Evolutionary conservation across 2,888 invertebrate species (phyloP).

Genomic region (Deilephila porcellus): DNA sequence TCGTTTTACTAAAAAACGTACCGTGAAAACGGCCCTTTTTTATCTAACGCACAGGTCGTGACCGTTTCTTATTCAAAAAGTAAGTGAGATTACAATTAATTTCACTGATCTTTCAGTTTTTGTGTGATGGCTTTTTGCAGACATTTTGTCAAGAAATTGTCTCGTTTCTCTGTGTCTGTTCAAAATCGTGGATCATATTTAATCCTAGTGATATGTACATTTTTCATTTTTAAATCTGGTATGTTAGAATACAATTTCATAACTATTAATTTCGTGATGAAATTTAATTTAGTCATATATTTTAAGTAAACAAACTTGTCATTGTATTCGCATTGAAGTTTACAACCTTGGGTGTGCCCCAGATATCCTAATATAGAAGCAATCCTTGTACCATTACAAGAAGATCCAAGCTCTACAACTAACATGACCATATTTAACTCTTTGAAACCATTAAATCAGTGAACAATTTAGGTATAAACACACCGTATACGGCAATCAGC

Average conservation of each 20-base stretch:
- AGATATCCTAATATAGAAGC: background rate
- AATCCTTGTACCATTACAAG: slow-evolving; percentile 3
- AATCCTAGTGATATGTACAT: background rate
- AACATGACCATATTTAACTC: background rate
- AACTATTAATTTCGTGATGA: background rate
- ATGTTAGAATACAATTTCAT: background rate
- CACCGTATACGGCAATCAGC: background rate
- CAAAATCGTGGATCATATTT: background rate
- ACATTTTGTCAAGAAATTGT: slow-evolving; percentile 4
- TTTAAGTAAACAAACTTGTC: background rate
- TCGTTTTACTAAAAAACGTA: slow-evolving; percentile 2
- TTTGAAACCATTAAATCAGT: background rate
- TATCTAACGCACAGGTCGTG: background rate
- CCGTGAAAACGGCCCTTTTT: slow-evolving; percentile 16
- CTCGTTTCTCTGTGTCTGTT: background rate
- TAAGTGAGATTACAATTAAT: slow-evolving; percentile 47
- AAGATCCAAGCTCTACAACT: background rate
- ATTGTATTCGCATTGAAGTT: background rate
- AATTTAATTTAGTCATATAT: background rate
- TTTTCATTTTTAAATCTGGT: background rate
- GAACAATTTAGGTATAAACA: background rate
- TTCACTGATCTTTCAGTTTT: slow-evolving; percentile 47
- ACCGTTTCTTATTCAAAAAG: slow-evolving; percentile 46
- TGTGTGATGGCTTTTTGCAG: slow-evolving; percentile 36
- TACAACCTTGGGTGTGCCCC: background rate